Percentiles rank a stretch among this genome's conserved stretches.
Evolutionary conservation across 2,888 invertebrate genomes (phyloP).

Genomic region (Phasia obesa): DNA sequence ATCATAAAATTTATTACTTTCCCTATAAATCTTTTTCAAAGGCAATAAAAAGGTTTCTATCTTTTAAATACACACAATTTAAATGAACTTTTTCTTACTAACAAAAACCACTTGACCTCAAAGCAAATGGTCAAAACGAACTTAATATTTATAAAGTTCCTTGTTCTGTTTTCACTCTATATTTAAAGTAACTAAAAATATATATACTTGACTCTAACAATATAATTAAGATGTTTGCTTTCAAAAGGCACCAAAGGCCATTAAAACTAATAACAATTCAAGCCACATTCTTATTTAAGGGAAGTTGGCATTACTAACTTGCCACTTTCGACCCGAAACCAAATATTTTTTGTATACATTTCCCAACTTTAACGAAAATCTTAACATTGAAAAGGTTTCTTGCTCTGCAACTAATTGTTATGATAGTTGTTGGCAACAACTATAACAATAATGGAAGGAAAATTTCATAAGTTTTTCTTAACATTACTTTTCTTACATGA

Average conservation of each 20-base stretch:
- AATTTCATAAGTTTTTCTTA: constrained; percentile 47
- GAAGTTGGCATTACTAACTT: background rate
- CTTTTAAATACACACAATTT: background rate
- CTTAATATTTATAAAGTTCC: background rate
- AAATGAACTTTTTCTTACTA: background rate
- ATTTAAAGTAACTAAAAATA: constrained; percentile 15
- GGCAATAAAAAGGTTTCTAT: background rate
- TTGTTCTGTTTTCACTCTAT: background rate
- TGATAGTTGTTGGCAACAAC: constrained; percentile 32
- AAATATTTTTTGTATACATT: constrained; percentile 6
- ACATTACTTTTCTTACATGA: constrained; percentile 20
- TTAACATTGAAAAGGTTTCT: constrained; percentile 43
- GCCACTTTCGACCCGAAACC: background rate
- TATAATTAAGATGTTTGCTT: constrained; percentile 60
- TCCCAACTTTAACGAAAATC: constrained; percentile 30
- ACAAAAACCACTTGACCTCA: constrained; percentile 46
- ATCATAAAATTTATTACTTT: constrained; percentile 15
- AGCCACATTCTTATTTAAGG: background rate
- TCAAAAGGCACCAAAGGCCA: background rate
- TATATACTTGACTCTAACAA: constrained; percentile 19
- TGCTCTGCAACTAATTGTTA: constrained; percentile 31
- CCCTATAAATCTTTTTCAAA: constrained; percentile 28
- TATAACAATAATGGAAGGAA: constrained; percentile 17
- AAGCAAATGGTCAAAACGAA: constrained; percentile 25
- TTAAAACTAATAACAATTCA: constrained; percentile 39